phyloP scores from a whole-genome alignment of 2,113 vertebrate genomes.

The Nerophis ophidion region DNA sequence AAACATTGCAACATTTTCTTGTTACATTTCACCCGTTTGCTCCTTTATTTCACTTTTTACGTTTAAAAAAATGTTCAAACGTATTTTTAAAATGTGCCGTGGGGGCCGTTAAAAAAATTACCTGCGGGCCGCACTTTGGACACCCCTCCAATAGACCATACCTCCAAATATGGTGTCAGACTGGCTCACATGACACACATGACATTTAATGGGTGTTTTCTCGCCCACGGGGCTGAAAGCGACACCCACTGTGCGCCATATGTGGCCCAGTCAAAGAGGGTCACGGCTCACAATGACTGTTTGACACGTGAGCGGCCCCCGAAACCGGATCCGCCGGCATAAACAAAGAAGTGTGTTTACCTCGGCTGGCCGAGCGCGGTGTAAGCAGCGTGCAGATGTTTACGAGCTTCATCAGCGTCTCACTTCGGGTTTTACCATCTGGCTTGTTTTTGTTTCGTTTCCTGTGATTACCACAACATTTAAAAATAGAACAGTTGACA shows the following conservation, averaged over 20 bases:
- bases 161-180: slow-evolving; percentile 21
- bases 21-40: too few species aligned
- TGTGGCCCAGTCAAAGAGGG: slow-evolving; percentile 27
- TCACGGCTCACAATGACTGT: slow-evolving; percentile 13
- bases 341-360: slow-evolving; percentile 2
- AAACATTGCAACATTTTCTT: too few species aligned
- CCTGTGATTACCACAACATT: too few species aligned
- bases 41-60: too few species aligned
- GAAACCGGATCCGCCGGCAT: background rate
- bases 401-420: background rate
- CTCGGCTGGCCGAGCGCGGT: background rate
- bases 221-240: slow-evolving; percentile 43
- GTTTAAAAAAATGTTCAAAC: too few species aligned
- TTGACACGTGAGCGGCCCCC: slow-evolving; percentile 1
- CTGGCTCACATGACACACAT: slow-evolving; percentile 19
- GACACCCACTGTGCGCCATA: slow-evolving; percentile 42
- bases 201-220: slow-evolving; percentile 33
- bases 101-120: too few species aligned
- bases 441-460: background rate
- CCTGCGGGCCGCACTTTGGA: too few species aligned
- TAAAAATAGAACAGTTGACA: too few species aligned
- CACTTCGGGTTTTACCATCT: background rate
- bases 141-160: slow-evolving; percentile 9
- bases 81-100: too few species aligned
- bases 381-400: background rate